A percentile compares a stretch with the other conserved stretches of the same genome.
These are phyloP conservation scores for Endomychus coccineus DNA, from an alignment of 2,888 invertebrate species.

Conservation along the genomic window DNA sequence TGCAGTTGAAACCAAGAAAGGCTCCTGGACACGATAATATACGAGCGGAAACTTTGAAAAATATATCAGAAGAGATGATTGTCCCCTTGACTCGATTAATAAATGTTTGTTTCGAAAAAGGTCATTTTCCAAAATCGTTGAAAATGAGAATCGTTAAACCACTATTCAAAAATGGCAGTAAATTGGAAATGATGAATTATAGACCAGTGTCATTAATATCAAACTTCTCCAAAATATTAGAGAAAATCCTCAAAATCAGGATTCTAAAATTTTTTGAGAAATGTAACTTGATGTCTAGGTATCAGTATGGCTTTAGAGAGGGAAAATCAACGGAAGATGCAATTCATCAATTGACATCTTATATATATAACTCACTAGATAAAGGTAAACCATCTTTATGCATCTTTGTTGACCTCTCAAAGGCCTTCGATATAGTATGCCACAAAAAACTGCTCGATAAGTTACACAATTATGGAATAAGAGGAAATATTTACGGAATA, in stretches of 20 bases:
- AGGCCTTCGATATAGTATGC: too few relatives aligned
- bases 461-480: too few relatives aligned
- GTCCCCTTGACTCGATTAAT: conserved; percentile 1
- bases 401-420: too few relatives aligned
- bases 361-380: too few relatives aligned
- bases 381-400: too few relatives aligned
- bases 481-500: too few relatives aligned
- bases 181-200: conserved; percentile 3
- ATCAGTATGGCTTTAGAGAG: too few relatives aligned
- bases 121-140: conserved; percentile 1
- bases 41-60: background rate
- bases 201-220: conserved; percentile 3
- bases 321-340: too few relatives aligned
- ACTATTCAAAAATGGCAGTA: background rate
- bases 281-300: too few relatives aligned
- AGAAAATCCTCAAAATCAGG: conserved; percentile 3
- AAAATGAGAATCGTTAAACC: conserved; percentile 3
- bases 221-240: background rate
- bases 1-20: background rate
- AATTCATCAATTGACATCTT: too few relatives aligned
- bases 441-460: too few relatives aligned
- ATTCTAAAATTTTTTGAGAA: conserved; percentile 2
- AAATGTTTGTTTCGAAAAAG: background rate
- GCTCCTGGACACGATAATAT: conserved; percentile 2
- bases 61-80: conserved; percentile 1